Conservation (phyloP, 2,888 invertebrate genomes). For the Pycnomerus fuliginosus region DNA sequence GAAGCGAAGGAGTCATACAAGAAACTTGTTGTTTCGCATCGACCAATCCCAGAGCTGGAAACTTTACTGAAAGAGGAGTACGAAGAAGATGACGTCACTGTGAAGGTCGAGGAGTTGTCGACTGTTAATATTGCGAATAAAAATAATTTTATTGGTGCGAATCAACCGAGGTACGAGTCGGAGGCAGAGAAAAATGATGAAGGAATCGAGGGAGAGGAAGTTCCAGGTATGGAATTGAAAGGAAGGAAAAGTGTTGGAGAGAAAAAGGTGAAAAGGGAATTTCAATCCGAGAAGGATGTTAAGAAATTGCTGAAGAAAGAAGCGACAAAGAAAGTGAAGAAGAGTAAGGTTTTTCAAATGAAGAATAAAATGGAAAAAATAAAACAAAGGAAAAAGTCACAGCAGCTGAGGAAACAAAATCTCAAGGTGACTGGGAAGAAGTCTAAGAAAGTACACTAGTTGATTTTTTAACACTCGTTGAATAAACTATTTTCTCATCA, state of each 20-base stretch:
- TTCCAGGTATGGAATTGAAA: slow-evolving; percentile 57
- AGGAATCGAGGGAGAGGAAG: slow-evolving; percentile 28
- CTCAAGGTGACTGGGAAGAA: slow-evolving; percentile 46
- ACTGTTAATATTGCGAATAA: slow-evolving; percentile 68
- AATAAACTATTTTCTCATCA: too few species aligned
- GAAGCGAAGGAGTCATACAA: slow-evolving; percentile 75
- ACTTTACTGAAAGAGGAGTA: slow-evolving; percentile 67
- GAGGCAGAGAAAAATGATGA: slow-evolving; percentile 34
- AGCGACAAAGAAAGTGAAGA: slow-evolving; percentile 71
- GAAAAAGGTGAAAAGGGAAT: slow-evolving; percentile 42
- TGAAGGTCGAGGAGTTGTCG: slow-evolving; percentile 75
- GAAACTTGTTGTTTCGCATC: slow-evolving; percentile 69
- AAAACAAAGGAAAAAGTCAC: slow-evolving; percentile 69
- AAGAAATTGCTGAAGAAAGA: slow-evolving; percentile 69
- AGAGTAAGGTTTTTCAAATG: slow-evolving; percentile 74
- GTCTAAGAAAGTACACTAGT: slow-evolving; percentile 29
- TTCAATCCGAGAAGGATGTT: slow-evolving; percentile 65
- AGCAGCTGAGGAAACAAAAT: slow-evolving; percentile 51
- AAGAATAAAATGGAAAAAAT: slow-evolving; percentile 70
- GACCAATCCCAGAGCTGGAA: slow-evolving; percentile 70
- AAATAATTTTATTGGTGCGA: slow-evolving; percentile 72
- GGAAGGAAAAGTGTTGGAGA: slow-evolving; percentile 37
- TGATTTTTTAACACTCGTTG: neutral
- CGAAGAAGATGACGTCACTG: slow-evolving; percentile 74
- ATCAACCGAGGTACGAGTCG: slow-evolving; percentile 53